Base-by-base conservation (phyloP, 35 echinoderm and acorn worm genomes). In the Nesometra sesokonis region DNA sequence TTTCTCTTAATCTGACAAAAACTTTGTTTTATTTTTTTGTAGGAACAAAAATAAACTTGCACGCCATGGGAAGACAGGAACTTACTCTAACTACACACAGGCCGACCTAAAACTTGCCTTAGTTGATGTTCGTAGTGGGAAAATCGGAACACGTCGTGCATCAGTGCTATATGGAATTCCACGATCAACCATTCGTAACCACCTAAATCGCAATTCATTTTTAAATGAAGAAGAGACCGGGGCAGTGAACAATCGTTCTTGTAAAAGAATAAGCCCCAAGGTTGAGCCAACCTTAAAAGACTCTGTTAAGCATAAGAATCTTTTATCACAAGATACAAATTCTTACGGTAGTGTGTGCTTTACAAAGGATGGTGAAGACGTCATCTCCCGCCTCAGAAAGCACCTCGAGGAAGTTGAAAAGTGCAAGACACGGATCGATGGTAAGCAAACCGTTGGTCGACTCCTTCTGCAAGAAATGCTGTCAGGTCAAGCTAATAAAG, bases 91-190 rank as follows among this genome's bases (percentile, higher is more conserved):
- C 17, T 99, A 99, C 84, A 99, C 96, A 35, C 92, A 99, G 78
- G 92, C 94, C 79, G 96, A 99, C 46, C 79, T 99, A 30, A 91
- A 91, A 83, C 86, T 94, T 32, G 96, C 96, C 76, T 83, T 99
- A 81, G 83, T 86, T 77, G 96, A 99, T 36, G 96, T 99, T 36
- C 81, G 93, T 31, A 84, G 79, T 39, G 96, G 96, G 36, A 99
- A 99, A 84, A 47, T 99, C 3, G 96, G 96, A 19, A 99, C 96
- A 36, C 84, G 96, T n/a, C 87, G 96, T 34, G 96, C 96, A 47
- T 89, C 96, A 1, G 91, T 99, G 82, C 82, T 99, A 0, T 99
- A 94, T 88, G 96, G 96, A n/a, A 99, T 99, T 21, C 96, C 96
- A 23, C 87, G 96, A 23, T 99, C 96, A 8, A 99, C 96, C 84